Conservation (phyloP, 2,888 invertebrate genomes). For the Antitype chi region DNA sequence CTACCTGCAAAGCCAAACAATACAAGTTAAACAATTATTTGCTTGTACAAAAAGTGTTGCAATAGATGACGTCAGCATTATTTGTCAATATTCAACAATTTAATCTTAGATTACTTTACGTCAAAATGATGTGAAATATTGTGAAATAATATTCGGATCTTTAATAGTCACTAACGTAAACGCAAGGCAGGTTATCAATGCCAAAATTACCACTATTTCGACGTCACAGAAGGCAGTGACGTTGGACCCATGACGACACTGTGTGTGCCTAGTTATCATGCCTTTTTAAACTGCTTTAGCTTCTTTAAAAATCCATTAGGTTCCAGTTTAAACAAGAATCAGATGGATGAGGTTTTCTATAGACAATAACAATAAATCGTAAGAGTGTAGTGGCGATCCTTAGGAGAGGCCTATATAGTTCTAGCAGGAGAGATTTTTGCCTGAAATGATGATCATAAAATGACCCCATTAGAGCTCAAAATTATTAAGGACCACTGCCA, state of each 20-base stretch:
- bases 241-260: not conserved
- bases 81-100: not conserved
- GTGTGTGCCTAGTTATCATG: not conserved
- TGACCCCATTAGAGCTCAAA: not conserved
- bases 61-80: slow-evolving; percentile 37
- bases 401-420: not conserved
- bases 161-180: not conserved
- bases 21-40: not conserved
- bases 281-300: not conserved
- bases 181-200: not conserved
- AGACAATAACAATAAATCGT: not conserved
- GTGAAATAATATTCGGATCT: slow-evolving; percentile 11
- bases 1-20: too few species aligned
- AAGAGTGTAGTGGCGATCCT: not conserved
- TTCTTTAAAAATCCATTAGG: not conserved
- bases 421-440: not conserved
- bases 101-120: slow-evolving; percentile 10
- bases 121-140: slow-evolving; percentile 19
- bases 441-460: not conserved
- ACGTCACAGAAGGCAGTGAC: not conserved
- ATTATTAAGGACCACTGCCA: not conserved
- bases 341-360: not conserved
- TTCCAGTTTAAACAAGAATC: not conserved
- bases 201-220: not conserved
- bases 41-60: slow-evolving; percentile 14